Base-by-base conservation (phyloP, 2,113 vertebrate species). In the Crotalus tigris region DNA sequence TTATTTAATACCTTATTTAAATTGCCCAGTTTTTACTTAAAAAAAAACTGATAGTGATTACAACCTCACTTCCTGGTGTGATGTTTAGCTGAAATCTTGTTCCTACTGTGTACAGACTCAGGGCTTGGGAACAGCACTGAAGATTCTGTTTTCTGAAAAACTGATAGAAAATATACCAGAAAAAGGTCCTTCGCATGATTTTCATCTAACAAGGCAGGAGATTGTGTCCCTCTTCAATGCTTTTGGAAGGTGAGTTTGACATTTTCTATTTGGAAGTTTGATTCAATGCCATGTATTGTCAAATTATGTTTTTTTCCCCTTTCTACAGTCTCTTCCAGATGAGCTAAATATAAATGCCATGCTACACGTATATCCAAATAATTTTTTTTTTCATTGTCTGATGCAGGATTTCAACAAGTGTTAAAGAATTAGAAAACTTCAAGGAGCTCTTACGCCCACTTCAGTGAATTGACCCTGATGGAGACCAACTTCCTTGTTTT, bases 171-270 rank as follows among this genome's bases (percentile, higher is more conserved):
- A 97, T 92, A 97, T 99, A 81, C 98, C 98, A 1, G 97, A 97
- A 89, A 98, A 97, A 1, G 97, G 97, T 85, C 95, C 96, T n/a
- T 97, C 96, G 55, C 98, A 98, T 8, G 96, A 97, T 23, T 99
- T 99, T 96, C 98, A 98, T 95, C 98, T 99, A 89, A 99, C 96
- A 54, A 98, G 99, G 88, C 99, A 99, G 96, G 99, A 99, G 96
- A 98, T 98, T 1, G 98, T 99, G 89, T 98, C 99, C 49, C 97
- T 99, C 91, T 97, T 99, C 94, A 99, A 99, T 89, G 98, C 99
- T 92, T 99, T 99, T 90, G 99, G 99, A 94, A 98, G 99, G 99
- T 99, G 92, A 96, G 97, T 95, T 59, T 85, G 87, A 93, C 90
- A 1, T 4, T 87, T 86, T 44, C 33, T 81, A 44, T 81, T 21